These are phyloP conservation scores for Acholoe squamosa DNA, from an alignment of 2,888 invertebrate species.

Conservation along the genomic window DNA sequence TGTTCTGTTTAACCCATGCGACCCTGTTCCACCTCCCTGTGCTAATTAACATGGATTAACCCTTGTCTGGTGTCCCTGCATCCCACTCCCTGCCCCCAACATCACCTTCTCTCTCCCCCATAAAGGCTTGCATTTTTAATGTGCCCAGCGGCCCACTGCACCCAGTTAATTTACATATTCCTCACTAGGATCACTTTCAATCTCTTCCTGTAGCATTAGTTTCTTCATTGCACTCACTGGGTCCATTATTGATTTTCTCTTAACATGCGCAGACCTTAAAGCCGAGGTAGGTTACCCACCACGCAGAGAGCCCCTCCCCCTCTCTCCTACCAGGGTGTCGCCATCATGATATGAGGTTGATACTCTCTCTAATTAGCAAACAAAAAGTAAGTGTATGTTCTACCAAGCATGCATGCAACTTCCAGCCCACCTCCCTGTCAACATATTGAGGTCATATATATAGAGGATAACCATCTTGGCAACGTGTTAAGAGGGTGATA, in stretches of 20 bases:
- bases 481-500: too few relatives aligned
- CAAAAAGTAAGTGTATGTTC: too few relatives aligned
- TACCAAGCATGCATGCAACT: too few relatives aligned
- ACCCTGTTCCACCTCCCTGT: not conserved
- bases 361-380: too few relatives aligned
- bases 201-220: slow-evolving; percentile 17
- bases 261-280: not conserved
- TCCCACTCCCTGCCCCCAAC: not conserved
- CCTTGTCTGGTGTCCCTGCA: slow-evolving; percentile 3
- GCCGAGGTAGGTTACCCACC: too few relatives aligned
- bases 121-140: slow-evolving; percentile 34
- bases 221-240: slow-evolving; percentile 7
- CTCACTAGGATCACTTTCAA: not conserved
- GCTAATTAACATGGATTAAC: slow-evolving; percentile 39
- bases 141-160: not conserved
- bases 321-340: too few relatives aligned
- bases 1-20: slow-evolving; percentile 11
- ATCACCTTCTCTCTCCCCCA: not conserved
- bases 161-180: slow-evolving; percentile 14
- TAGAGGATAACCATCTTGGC: too few relatives aligned
- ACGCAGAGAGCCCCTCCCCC: too few relatives aligned
- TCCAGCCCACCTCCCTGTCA: too few relatives aligned
- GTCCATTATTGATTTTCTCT: not conserved
- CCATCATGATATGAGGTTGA: too few relatives aligned
- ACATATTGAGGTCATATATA: too few relatives aligned